phyloP scores from a whole-genome alignment of 2,888 invertebrate species.

The Ceramica pisi region DNA sequence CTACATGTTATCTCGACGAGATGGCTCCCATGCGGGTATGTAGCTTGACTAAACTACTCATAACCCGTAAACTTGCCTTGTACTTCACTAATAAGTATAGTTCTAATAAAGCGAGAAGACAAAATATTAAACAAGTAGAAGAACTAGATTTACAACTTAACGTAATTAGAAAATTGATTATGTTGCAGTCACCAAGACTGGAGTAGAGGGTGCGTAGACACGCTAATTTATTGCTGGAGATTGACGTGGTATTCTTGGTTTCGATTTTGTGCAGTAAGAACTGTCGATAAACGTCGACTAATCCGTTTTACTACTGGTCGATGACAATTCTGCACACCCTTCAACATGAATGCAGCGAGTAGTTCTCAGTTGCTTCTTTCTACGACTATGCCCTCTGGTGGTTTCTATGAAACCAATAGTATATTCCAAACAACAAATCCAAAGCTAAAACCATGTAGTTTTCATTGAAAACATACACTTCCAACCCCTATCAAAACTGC shows the following conservation, averaged over 20 bases:
- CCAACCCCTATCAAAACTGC: constrained; percentile 15
- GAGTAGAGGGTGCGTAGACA: too few species aligned
- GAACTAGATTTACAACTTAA: too few species aligned
- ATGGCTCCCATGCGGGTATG: constrained; percentile 40
- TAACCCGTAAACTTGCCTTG: constrained; percentile 9
- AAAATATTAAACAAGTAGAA: neutral
- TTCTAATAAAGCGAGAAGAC: neutral
- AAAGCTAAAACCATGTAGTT: neutral
- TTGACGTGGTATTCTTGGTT: too few species aligned
- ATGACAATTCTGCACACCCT: too few species aligned
- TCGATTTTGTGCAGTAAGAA: too few species aligned
- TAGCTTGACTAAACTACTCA: constrained; percentile 17
- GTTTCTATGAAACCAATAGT: neutral
- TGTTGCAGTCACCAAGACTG: too few species aligned
- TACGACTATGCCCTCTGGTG: too few species aligned
- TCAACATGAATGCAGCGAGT: neutral
- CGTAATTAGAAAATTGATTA: too few species aligned
- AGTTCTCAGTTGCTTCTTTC: neutral
- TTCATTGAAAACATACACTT: neutral
- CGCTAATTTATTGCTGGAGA: too few species aligned
- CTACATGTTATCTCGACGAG: constrained; percentile 15
- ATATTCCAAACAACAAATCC: neutral
- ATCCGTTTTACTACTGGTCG: too few species aligned
- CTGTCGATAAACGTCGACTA: too few species aligned
- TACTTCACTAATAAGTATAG: constrained; percentile 12